A percentile compares a stretch with the other conserved stretches of the same genome.
phyloP scores from a whole-genome alignment of 2,113 vertebrate genomes.

The Ceratotherium simum region DNA sequence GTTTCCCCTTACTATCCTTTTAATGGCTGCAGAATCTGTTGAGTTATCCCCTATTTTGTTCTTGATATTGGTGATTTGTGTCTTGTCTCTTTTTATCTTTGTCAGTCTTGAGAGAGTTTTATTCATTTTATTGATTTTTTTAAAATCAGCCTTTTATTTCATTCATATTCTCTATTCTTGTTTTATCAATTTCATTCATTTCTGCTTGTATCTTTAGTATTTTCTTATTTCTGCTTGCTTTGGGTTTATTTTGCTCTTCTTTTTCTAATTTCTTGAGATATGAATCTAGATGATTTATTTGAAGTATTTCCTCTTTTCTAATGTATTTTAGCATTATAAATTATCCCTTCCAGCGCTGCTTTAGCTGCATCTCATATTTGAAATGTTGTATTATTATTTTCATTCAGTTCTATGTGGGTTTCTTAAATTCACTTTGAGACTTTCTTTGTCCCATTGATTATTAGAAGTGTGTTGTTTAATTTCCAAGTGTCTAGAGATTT shows the following conservation, averaged over 20 bases:
- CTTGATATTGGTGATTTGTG: too few species aligned
- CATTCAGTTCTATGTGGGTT: too few species aligned
- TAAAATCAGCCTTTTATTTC: too few species aligned
- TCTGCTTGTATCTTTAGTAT: not conserved
- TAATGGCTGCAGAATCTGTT: not conserved
- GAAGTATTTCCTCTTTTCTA: not conserved
- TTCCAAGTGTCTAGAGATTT: too few species aligned
- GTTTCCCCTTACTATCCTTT: not conserved
- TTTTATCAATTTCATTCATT: not conserved
- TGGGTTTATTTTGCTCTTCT: too few species aligned
- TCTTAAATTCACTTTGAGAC: too few species aligned
- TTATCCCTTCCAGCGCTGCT: not conserved
- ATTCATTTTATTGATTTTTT: too few species aligned
- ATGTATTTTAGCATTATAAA: not conserved
- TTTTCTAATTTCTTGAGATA: not conserved
- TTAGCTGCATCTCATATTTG: not conserved
- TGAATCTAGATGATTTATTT: not conserved
- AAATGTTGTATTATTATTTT: not conserved
- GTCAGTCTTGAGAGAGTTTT: too few species aligned
- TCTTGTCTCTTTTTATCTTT: too few species aligned
- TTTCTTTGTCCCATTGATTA: too few species aligned
- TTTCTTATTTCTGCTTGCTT: not conserved
- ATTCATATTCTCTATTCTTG: too few species aligned
- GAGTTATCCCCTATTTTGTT: not conserved
- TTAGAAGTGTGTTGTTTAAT: too few species aligned